A percentile compares a stretch with the other conserved stretches of the same genome.
Evolutionary conservation across 1,140 invertebrate species (phyloP).

Genomic region (Ectropis grisescens): DNA sequence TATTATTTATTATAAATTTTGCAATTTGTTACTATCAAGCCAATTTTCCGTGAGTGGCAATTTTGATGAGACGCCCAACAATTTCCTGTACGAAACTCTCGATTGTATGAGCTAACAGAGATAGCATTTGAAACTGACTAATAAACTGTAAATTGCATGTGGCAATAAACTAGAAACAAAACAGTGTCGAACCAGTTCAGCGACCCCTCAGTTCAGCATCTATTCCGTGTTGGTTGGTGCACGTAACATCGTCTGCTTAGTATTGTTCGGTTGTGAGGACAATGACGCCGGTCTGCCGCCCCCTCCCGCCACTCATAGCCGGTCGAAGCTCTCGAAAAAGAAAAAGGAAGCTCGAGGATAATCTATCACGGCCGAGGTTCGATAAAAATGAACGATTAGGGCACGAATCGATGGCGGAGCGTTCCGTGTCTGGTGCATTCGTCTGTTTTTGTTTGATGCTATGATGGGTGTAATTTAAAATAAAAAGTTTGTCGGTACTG

Average conservation of each 20-base stretch:
- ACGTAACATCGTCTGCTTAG: slow-evolving; percentile 60
- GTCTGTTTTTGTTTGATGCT: too few relatives aligned
- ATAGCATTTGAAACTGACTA: too few relatives aligned
- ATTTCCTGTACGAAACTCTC: too few relatives aligned
- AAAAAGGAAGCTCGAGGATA: slow-evolving; percentile 65
- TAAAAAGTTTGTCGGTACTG: too few relatives aligned
- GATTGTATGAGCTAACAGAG: too few relatives aligned
- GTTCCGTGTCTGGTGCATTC: neutral
- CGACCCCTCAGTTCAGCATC: slow-evolving; percentile 41
- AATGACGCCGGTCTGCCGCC: slow-evolving; percentile 47
- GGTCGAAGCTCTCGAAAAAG: slow-evolving; percentile 64
- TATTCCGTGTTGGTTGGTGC: slow-evolving; percentile 41
- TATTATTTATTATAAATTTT: too few relatives aligned
- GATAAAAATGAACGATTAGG: slow-evolving; percentile 66
- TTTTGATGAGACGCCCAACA: too few relatives aligned
- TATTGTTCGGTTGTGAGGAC: slow-evolving; percentile 66
- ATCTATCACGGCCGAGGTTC: slow-evolving; percentile 64
- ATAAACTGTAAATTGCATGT: too few relatives aligned
- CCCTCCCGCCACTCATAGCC: slow-evolving; percentile 28
- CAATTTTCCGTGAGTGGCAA: too few relatives aligned
- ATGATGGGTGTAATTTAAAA: too few relatives aligned
- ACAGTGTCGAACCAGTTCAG: slow-evolving; percentile 18
- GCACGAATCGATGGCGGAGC: slow-evolving; percentile 34
- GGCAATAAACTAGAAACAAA: neutral
- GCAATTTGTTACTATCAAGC: too few relatives aligned